phyloP scores from a whole-genome alignment of 2,888 invertebrate species.

The Oligia strigilis region DNA sequence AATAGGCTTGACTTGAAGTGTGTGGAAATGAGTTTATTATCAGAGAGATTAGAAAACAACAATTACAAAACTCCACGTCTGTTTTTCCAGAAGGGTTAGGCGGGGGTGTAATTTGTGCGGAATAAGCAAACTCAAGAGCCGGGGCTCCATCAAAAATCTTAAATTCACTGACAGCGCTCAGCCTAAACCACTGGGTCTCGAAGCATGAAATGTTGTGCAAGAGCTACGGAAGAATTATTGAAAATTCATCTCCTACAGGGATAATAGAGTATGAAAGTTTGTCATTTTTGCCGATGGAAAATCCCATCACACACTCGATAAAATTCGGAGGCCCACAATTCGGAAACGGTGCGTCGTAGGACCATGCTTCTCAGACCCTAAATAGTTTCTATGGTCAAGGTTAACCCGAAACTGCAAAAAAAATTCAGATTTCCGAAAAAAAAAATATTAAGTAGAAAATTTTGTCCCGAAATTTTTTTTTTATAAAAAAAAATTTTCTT shows the following conservation, averaged over 20 bases:
- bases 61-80: background rate
- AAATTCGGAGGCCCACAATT: no score
- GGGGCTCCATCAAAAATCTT: background rate
- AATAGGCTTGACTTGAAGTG: background rate
- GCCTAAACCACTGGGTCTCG: no score
- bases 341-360: no score
- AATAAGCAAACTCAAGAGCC: background rate
- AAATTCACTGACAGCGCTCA: no score
- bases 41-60: background rate
- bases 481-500: no score
- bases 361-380: no score
- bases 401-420: no score
- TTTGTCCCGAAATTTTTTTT: no score
- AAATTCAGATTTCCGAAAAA: no score
- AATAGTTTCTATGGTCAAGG: no score
- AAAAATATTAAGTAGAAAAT: no score
- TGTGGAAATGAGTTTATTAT: slow-evolving; percentile 12
- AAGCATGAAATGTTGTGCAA: no score
- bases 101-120: background rate
- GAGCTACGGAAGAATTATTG: background rate
- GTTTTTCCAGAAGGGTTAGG: background rate
- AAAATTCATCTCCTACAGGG: background rate
- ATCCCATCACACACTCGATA: background rate
- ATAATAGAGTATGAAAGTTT: background rate
- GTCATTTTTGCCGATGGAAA: background rate